phyloP scores from a whole-genome alignment of 1,140 invertebrate genomes.

The Caerostris darwini region DNA sequence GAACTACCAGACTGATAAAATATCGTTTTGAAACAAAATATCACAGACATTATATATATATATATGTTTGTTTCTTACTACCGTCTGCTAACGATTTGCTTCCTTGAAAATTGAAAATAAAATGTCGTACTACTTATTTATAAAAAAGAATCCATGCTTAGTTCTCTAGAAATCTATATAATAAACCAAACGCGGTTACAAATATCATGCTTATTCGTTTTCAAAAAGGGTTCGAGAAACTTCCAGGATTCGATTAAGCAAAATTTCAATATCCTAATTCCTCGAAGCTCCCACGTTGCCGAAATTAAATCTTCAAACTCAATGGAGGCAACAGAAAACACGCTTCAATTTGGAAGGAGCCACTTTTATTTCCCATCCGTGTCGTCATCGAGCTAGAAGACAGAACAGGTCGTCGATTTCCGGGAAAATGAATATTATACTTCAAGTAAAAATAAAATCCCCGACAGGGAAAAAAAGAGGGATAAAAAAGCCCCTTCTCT shows the following conservation, averaged over 20 bases:
- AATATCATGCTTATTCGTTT: no score
- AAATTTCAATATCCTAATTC: not conserved
- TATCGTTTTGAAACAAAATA: no score
- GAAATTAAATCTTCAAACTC: conserved; percentile 7
- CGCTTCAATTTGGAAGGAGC: not conserved
- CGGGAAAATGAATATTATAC: conserved; percentile 48
- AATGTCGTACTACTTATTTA: no score
- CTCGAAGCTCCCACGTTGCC: not conserved
- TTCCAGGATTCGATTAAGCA: not conserved
- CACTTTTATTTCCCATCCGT: not conserved
- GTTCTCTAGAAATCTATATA: no score
- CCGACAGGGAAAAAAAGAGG: not conserved
- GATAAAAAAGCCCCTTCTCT: not conserved
- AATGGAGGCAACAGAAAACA: not conserved
- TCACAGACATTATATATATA: no score
- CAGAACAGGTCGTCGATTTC: conserved; percentile 6
- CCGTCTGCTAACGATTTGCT: no score
- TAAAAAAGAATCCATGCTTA: no score
- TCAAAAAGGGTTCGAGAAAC: not conserved
- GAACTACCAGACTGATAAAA: no score
- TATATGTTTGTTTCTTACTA: no score
- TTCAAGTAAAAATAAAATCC: not conserved
- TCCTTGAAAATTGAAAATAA: no score
- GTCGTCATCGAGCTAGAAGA: not conserved
- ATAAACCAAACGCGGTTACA: no score